phyloP scores from a whole-genome alignment of 2,797 vertebrate species.

The Parauchenoglanis ngamensis region DNA sequence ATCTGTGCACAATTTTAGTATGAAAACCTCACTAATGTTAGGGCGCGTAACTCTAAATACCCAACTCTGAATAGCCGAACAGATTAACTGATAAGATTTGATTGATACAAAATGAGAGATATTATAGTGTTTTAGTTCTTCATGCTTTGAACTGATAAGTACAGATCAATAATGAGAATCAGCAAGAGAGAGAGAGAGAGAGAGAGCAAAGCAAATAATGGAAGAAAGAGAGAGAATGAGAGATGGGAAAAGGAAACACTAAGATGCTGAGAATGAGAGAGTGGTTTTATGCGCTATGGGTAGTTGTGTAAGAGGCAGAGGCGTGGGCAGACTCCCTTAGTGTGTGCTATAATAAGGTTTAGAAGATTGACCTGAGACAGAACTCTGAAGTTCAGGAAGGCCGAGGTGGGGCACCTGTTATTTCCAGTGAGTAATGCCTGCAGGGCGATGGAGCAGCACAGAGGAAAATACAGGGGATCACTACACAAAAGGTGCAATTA shows the following conservation, averaged over 20 bases:
- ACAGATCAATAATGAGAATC: constrained; percentile 27
- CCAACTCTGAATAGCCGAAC: neutral
- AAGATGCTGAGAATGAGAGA: neutral
- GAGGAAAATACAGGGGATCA: neutral
- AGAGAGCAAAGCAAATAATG: constrained; percentile 5
- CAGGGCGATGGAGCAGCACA: neutral
- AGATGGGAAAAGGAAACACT: constrained; percentile 16
- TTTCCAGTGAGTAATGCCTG: constrained; percentile 47
- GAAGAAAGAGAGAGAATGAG: neutral
- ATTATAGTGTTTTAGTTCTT: constrained; percentile 10
- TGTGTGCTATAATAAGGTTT: constrained; percentile 47
- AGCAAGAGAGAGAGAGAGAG: neutral
- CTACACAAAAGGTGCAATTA: neutral
- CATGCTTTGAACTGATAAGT: constrained; percentile 14
- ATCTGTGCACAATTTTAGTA: neutral
- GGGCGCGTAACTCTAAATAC: neutral
- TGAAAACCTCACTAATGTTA: neutral
- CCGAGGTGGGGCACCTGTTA: constrained; percentile 45
- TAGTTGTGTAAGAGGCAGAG: constrained; percentile 26
- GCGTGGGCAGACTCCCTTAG: constrained; percentile 33
- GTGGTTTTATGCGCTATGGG: constrained; percentile 31
- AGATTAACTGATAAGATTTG: constrained; percentile 7
- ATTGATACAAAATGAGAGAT: neutral
- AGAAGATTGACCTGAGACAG: constrained; percentile 50
- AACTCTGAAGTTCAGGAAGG: constrained; percentile 46